phyloP scores from a whole-genome alignment of 2,797 vertebrate genomes.

The Hipposideros larvatus region DNA sequence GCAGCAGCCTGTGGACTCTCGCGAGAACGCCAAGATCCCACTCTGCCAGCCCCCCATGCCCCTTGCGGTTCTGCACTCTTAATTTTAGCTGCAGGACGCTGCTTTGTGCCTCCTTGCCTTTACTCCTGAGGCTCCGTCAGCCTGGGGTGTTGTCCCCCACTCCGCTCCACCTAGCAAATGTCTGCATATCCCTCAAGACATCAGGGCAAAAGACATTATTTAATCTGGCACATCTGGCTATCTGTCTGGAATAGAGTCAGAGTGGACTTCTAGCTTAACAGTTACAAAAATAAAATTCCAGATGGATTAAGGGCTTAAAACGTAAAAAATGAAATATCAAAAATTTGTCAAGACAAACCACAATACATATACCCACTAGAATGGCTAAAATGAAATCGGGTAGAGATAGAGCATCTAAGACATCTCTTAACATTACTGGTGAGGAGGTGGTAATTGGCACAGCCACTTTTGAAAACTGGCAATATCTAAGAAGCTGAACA shows the following conservation, averaged over 20 bases:
- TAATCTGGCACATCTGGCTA: background rate
- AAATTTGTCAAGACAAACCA: background rate
- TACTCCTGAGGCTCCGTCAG: background rate
- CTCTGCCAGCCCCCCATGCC: background rate
- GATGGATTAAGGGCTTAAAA: background rate
- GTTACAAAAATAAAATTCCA: constrained; percentile 44
- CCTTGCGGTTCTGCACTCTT: background rate
- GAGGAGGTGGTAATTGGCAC: background rate
- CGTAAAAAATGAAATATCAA: constrained; percentile 18
- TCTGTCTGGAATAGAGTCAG: constrained; percentile 1
- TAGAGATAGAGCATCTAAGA: background rate
- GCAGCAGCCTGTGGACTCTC: background rate
- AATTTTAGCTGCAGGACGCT: background rate
- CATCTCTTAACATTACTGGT: background rate
- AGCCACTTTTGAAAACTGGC: background rate
- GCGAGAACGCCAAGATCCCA: background rate
- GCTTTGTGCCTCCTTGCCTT: background rate
- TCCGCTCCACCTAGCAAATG: background rate
- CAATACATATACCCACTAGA: background rate
- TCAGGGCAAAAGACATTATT: background rate
- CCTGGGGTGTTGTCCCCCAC: background rate
- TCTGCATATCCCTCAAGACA: background rate
- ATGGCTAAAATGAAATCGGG: background rate
- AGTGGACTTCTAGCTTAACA: background rate
- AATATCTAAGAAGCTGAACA: background rate